Percentiles rank a stretch among this genome's conserved stretches.
Evolutionary conservation across 2,113 vertebrate genomes (phyloP).

Genomic region (Hystrix cristata): DNA sequence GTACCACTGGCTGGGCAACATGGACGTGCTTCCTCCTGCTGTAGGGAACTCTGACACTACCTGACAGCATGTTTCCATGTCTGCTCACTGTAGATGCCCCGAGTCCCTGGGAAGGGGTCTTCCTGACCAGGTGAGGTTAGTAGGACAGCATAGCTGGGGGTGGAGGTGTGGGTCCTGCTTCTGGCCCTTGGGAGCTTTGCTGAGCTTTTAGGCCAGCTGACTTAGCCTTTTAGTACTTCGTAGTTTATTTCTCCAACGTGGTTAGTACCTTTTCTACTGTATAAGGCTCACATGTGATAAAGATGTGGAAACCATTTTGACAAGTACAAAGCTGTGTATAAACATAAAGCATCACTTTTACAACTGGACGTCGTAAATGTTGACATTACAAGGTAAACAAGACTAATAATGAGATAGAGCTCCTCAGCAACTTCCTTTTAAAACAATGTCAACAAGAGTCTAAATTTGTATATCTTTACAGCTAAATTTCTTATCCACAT

Average conservation of each 20-base stretch:
- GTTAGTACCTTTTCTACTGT: conserved; percentile 37
- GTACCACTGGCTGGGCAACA: not conserved
- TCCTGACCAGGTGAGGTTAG: not conserved
- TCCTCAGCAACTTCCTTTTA: conserved; percentile 66
- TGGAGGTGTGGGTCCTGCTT: not conserved
- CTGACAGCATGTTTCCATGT: not conserved
- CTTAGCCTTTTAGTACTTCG: not conserved
- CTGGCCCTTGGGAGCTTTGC: not conserved
- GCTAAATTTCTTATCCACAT: conserved; percentile 33
- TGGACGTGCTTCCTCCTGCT: not conserved
- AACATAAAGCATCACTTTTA: conserved; percentile 50
- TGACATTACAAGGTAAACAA: conserved; percentile 60
- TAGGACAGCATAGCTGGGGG: too few species aligned
- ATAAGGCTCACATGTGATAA: conserved; percentile 74
- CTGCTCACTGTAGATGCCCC: not conserved
- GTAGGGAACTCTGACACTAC: not conserved
- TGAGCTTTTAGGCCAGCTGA: not conserved
- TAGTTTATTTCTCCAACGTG: not conserved
- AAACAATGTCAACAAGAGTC: conserved; percentile 56
- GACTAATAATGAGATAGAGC: conserved; percentile 26
- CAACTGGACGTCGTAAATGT: conserved; percentile 53
- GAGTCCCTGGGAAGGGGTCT: not conserved
- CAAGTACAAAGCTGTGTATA: conserved; percentile 24
- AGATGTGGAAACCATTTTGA: conserved; percentile 52
- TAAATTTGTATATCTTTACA: conserved; percentile 54